Conservation (phyloP, 2,888 invertebrate species). For the Amphipoea oculea region DNA sequence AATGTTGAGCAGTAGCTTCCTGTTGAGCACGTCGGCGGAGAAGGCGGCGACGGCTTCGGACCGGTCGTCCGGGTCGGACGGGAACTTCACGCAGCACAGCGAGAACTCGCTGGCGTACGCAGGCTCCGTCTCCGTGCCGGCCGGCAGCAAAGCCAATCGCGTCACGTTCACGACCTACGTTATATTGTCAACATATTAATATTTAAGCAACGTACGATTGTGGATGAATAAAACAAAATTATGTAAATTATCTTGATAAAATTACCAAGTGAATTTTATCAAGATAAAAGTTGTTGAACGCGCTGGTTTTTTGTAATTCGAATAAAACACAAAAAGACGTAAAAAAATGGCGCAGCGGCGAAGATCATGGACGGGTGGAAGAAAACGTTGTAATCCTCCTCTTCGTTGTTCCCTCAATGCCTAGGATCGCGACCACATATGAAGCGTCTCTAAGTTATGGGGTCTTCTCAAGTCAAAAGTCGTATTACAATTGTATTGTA, state of each 20-base stretch:
- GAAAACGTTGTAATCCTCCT: not conserved
- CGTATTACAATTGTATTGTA: not conserved
- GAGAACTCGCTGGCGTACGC: conserved; percentile 96
- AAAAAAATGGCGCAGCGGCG: not conserved
- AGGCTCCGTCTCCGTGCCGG: conserved; percentile 92
- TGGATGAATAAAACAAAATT: not conserved
- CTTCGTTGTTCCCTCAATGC: not conserved
- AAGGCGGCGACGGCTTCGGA: conserved; percentile 93
- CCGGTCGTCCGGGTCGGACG: conserved; percentile 96
- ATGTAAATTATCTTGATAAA: not conserved
- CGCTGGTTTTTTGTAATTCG: not conserved
- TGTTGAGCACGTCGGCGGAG: conserved; percentile 92
- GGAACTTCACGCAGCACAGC: conserved; percentile 95
- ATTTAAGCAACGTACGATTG: not conserved
- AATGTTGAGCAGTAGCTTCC: conserved; percentile 95
- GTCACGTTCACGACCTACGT: conserved; percentile 91
- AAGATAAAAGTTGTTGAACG: not conserved
- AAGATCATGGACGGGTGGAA: not conserved
- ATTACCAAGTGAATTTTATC: not conserved
- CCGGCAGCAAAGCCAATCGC: conserved; percentile 95
- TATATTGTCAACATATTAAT: not conserved
- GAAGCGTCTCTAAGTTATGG: not conserved
- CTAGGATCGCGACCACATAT: not conserved
- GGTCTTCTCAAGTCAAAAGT: not conserved
- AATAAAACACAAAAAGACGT: not conserved